Evolutionary conservation across 1,140 invertebrate genomes (phyloP).

Genomic region (Coenobita brevimanus): DNA sequence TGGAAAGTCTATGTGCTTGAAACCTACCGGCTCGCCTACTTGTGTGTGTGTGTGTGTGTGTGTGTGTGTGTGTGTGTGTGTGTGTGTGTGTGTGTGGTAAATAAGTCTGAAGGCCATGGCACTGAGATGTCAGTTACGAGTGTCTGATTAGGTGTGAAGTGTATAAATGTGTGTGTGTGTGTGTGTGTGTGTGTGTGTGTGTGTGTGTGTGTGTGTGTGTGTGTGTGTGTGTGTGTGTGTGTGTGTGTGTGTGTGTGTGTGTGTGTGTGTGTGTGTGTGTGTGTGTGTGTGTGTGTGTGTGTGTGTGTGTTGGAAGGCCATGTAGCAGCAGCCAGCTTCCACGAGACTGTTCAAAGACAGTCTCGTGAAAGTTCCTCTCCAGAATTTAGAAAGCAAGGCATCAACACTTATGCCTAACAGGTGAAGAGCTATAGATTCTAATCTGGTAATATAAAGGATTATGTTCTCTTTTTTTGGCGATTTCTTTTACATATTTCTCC

Average conservation of each 20-base stretch:
- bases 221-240: constrained; percentile 22
- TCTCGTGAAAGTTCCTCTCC: too few species aligned
- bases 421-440: too few species aligned
- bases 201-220: constrained; percentile 49
- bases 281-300: background rate
- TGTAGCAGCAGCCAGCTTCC: too few species aligned
- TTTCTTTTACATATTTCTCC: too few species aligned
- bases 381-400: too few species aligned
- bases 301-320: too few species aligned
- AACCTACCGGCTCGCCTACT: too few species aligned
- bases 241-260: constrained; percentile 10
- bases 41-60: background rate
- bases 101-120: background rate
- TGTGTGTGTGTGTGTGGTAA: background rate
- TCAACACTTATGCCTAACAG: too few species aligned
- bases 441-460: too few species aligned
- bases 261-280: constrained; percentile 25
- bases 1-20: too few species aligned
- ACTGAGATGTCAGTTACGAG: background rate
- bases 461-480: too few species aligned
- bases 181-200: background rate
- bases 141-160: background rate
- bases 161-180: constrained; percentile 28
- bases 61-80: constrained; percentile 7
- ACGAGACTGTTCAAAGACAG: too few species aligned